Conservation (phyloP, 2,888 invertebrate genomes). For the Rotaria sp. region DNA sequence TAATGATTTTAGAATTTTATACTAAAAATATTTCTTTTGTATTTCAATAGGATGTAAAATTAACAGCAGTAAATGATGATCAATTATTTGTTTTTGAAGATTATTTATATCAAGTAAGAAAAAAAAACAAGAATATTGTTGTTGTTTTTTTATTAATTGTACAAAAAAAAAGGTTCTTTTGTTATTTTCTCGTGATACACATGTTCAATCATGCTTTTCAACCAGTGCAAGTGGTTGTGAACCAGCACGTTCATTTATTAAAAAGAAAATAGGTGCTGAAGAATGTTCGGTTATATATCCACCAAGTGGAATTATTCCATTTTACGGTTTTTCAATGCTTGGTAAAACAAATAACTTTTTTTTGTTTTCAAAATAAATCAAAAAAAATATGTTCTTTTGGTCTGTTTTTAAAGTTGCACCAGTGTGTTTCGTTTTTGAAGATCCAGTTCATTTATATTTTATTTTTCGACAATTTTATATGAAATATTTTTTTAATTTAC, state of each 20-base stretch:
- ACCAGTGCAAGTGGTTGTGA: slow-evolving; percentile 58
- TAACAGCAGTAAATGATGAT: slow-evolving; percentile 91
- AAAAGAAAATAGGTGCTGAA: slow-evolving; percentile 64
- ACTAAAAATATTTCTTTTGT: no score
- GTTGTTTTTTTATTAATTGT: neutral
- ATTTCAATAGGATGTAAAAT: slow-evolving; percentile 69
- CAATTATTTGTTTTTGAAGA: slow-evolving; percentile 97
- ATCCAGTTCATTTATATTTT: slow-evolving; percentile 76
- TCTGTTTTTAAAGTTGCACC: slow-evolving; percentile 72
- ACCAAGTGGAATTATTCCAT: slow-evolving; percentile 86
- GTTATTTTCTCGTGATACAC: slow-evolving; percentile 78
- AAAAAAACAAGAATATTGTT: neutral
- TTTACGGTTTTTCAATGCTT: slow-evolving; percentile 94
- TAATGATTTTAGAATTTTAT: no score
- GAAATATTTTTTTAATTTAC: slow-evolving; percentile 81
- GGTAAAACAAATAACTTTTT: slow-evolving; percentile 61
- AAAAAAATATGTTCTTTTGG: neutral
- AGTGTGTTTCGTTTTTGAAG: slow-evolving; percentile 83
- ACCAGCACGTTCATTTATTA: slow-evolving; percentile 65
- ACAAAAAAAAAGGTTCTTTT: slow-evolving; percentile 58
- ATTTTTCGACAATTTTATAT: slow-evolving; percentile 83
- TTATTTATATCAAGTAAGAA: slow-evolving; percentile 73
- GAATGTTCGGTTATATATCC: slow-evolving; percentile 74
- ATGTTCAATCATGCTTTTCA: slow-evolving; percentile 65
- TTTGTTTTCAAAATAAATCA: neutral